A percentile compares a stretch with the other conserved stretches of the same genome.
These are phyloP conservation scores for Anguilla japonica DNA, from an alignment of 2,113 vertebrate species.

Conservation along the genomic window DNA sequence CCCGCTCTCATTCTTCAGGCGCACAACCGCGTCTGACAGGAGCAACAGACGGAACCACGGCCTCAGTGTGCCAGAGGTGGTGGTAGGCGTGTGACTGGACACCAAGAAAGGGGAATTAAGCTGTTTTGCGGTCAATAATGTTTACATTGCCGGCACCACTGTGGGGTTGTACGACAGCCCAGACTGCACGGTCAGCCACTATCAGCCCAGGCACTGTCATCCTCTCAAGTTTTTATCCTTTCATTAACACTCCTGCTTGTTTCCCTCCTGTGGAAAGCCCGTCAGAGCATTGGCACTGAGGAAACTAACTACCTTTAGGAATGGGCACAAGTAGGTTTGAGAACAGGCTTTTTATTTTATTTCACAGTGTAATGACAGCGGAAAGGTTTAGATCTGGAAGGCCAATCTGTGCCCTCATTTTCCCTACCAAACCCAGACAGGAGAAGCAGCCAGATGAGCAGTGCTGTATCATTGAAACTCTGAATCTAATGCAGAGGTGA, in stretches of 20 bases:
- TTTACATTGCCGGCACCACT: conserved; percentile 64
- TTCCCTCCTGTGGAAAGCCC: not conserved
- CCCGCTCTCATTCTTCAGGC: conserved; percentile 78
- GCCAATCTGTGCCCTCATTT: not conserved
- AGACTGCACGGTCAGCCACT: conserved; percentile 33
- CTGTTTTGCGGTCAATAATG: conserved; percentile 89
- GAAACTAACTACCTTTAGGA: not conserved
- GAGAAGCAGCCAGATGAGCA: too few species aligned
- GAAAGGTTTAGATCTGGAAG: not conserved
- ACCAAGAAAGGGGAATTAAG: conserved; percentile 80
- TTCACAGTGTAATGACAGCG: not conserved
- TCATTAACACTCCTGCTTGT: not conserved
- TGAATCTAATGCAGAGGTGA: too few species aligned
- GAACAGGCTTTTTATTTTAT: not conserved
- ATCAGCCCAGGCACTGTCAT: conserved; percentile 6
- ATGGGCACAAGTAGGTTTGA: too few species aligned
- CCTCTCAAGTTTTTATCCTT: not conserved
- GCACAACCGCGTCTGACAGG: conserved; percentile 75
- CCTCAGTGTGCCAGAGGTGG: conserved; percentile 68
- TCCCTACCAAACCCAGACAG: not conserved
- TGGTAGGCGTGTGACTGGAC: conserved; percentile 77
- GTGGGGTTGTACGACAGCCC: conserved; percentile 68
- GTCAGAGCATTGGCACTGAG: not conserved
- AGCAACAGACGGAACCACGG: conserved; percentile 75
- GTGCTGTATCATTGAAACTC: too few species aligned